Conservation (phyloP, 2,113 vertebrate genomes). For the Bubo bubo region DNA sequence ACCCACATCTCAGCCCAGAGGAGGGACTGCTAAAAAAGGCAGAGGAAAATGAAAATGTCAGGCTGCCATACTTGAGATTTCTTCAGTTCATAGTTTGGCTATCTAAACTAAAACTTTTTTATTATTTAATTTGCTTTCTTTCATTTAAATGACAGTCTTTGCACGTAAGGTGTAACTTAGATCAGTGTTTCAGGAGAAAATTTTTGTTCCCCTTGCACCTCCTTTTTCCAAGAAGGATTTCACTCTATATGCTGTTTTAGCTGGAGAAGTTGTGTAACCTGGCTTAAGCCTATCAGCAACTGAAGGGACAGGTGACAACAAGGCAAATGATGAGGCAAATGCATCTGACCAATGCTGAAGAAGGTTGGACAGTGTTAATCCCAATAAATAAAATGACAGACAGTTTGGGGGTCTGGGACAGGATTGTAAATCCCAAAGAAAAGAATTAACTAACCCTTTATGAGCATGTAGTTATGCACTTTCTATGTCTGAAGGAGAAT, state of each 20-base stretch:
- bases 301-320: background rate
- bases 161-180: background rate
- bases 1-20: background rate
- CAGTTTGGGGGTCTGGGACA: background rate
- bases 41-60: background rate
- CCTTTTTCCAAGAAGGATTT: background rate
- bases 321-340: background rate
- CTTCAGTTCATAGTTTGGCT: background rate
- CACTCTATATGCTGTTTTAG: background rate
- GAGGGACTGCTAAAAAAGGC: background rate
- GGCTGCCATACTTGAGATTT: background rate
- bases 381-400: background rate
- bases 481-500: background rate
- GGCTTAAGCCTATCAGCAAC: background rate
- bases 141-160: background rate
- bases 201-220: background rate
- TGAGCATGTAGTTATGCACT: background rate
- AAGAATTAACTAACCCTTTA: background rate
- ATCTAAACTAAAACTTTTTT: background rate
- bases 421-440: background rate
- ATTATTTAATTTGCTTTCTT: background rate
- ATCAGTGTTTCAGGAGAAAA: background rate
- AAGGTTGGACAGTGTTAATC: background rate
- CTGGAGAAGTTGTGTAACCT: background rate
- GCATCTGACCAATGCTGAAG: background rate